A percentile compares a stretch with the other conserved stretches of the same genome.
Evolutionary conservation across 2,888 invertebrate species (phyloP).

Genomic region (Lycia hirtaria): DNA sequence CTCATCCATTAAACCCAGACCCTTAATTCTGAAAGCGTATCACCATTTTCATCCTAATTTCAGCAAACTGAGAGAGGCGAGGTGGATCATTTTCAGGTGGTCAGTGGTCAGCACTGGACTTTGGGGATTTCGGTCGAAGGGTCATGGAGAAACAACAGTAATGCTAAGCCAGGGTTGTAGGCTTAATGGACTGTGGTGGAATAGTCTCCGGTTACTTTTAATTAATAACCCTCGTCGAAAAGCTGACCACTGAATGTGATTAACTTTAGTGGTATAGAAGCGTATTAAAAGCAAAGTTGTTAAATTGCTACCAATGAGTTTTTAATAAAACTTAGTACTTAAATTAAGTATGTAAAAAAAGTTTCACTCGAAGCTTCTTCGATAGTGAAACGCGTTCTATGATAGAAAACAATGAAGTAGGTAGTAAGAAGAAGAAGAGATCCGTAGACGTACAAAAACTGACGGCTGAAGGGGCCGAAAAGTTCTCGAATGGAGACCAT

Average conservation of each 20-base stretch:
- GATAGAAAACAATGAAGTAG: too few species aligned
- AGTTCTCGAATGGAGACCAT: too few species aligned
- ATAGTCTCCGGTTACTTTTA: slow-evolving; percentile 61
- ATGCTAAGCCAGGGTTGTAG: slow-evolving; percentile 65
- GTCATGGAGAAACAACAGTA: slow-evolving; percentile 72
- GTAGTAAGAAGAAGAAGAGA: too few species aligned
- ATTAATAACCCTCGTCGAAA: slow-evolving; percentile 76
- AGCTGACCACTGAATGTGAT: slow-evolving; percentile 47
- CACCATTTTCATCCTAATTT: slow-evolving; percentile 36
- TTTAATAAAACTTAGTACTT: too few species aligned
- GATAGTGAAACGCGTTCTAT: too few species aligned
- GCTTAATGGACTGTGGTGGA: slow-evolving; percentile 78
- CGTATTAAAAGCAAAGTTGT: slow-evolving; percentile 40
- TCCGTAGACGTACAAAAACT: too few species aligned
- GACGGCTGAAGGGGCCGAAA: too few species aligned
- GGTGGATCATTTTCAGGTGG: slow-evolving; percentile 49
- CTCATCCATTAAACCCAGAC: slow-evolving; percentile 51
- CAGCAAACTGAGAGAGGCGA: slow-evolving; percentile 17
- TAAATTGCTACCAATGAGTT: neutral
- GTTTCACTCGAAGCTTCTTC: too few species aligned
- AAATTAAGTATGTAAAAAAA: too few species aligned
- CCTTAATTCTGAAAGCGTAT: slow-evolving; percentile 40
- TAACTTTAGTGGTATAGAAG: slow-evolving; percentile 47
- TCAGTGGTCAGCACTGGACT: slow-evolving; percentile 62
- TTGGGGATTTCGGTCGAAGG: slow-evolving; percentile 71